Evolutionary conservation across 2,888 invertebrate genomes (phyloP), one percentile per base, ranked within the genome.

Genomic region (Pollenia amentaria): DNA sequence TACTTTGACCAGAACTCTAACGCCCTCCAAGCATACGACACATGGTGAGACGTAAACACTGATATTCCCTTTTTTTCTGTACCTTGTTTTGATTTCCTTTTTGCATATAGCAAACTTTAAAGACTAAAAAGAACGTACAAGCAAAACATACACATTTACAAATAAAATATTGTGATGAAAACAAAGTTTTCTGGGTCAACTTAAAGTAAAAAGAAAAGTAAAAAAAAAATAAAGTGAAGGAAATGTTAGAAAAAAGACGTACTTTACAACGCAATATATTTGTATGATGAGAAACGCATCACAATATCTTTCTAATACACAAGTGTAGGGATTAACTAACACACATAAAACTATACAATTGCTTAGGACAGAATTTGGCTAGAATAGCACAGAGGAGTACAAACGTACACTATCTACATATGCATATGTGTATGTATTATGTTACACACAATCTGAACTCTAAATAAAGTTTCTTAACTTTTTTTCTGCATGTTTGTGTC

Each of bases 171-270:
- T 38, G 14, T 18, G 21, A 55, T 29, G 16, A 44, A 44, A 57
- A 42, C 51, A 60, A 44, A 65, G 80, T 67, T 79, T 79, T 79
- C 60, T 70, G 21, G 62, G 76, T 69, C 75, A 82, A 51, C 46
- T 60, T n/a, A 29, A 48, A 46, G 9, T 3, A 48, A 75, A 38
- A 38, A 44, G 16, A 40, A 62, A n/a, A 18, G 6, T 6, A 11
- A 57, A 14, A 82, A 38, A 16, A 42, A 9, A 29, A 3, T 10
- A n/a, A 64, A 12, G 18, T 44, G 6, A 46, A 38, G 16, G 7
- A 46, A 38, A 46, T 8, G 9, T 16, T 53, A 46, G 11, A 21
- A 40, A 69, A 12, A 60, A 46, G 7, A 48, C 65, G 42, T 60
- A 51, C 60, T 64, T 51, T 38, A 73, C n/a, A 11, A 65, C 65